A percentile compares a stretch with the other conserved stretches of the same genome.
These are phyloP conservation scores for Pangasius mekongensis DNA, from an alignment of 2,797 vertebrate genomes.

Conservation along the genomic window DNA sequence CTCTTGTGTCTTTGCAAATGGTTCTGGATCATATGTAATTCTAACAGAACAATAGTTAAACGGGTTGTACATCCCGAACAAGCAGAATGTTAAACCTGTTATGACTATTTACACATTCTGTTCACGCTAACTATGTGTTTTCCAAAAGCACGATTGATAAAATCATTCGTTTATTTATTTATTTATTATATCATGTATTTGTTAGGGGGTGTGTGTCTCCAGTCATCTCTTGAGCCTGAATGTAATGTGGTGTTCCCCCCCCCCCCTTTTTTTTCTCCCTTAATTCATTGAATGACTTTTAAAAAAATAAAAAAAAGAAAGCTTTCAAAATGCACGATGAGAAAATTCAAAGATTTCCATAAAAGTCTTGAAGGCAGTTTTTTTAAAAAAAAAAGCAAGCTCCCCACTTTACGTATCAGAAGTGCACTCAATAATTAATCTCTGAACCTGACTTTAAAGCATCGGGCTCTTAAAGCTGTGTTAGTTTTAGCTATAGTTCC, in stretches of 20 bases:
- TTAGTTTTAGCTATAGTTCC: background rate
- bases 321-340: background rate
- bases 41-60: background rate
- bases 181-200: background rate
- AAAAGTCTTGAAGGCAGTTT: background rate
- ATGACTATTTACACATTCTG: background rate
- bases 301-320: too few relatives aligned
- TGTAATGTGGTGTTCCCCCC: background rate
- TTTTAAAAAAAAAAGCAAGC: background rate
- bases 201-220: background rate
- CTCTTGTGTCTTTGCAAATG: background rate
- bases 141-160: background rate
- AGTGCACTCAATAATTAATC: slow-evolving; percentile 17
- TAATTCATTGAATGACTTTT: background rate
- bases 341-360: background rate
- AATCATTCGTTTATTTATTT: background rate
- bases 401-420: background rate
- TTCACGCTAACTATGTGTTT: background rate
- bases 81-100: background rate
- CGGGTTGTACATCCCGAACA: background rate
- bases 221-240: background rate
- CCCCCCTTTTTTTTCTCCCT: background rate
- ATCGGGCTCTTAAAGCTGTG: background rate
- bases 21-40: background rate
- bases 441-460: background rate